These are phyloP conservation scores for Aphidius ervi DNA, from an alignment of 1,140 invertebrate genomes.

Conservation along the genomic window DNA sequence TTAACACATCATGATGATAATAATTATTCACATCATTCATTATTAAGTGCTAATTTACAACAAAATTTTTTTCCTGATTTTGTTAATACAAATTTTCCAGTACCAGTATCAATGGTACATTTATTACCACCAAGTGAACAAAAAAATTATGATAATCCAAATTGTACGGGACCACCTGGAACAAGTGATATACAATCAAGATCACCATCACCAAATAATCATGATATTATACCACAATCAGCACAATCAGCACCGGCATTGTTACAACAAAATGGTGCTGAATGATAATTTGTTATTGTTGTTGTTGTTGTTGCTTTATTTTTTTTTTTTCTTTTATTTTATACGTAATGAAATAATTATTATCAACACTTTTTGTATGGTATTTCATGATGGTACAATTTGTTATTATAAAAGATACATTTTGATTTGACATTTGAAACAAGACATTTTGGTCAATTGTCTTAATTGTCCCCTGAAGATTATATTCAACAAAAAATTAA, in stretches of 20 bases:
- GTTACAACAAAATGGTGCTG: slow-evolving; percentile 48
- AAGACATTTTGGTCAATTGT: too few species aligned
- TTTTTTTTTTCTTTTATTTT: not conserved
- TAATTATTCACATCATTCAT: slow-evolving; percentile 59
- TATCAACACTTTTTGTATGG: not conserved
- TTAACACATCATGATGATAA: slow-evolving; percentile 35
- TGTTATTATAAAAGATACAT: too few species aligned
- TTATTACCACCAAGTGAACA: slow-evolving; percentile 73
- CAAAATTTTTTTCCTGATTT: slow-evolving; percentile 79
- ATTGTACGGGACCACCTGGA: slow-evolving; percentile 25
- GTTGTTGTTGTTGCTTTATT: not conserved
- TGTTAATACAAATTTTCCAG: slow-evolving; percentile 64
- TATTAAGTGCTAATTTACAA: slow-evolving; percentile 53
- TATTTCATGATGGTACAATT: too few species aligned
- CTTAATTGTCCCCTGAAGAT: too few species aligned
- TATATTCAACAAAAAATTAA: too few species aligned
- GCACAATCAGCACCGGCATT: slow-evolving; percentile 45
- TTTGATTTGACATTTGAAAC: too few species aligned
- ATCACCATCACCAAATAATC: slow-evolving; percentile 31
- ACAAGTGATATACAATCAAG: slow-evolving; percentile 20
- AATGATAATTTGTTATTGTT: slow-evolving; percentile 28
- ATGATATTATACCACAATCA: slow-evolving; percentile 37
- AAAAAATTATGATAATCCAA: slow-evolving; percentile 43
- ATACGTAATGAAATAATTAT: slow-evolving; percentile 1
- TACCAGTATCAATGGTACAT: slow-evolving; percentile 79